Base-by-base conservation (phyloP, 2,888 invertebrate genomes). In the Lagria hirta region DNA sequence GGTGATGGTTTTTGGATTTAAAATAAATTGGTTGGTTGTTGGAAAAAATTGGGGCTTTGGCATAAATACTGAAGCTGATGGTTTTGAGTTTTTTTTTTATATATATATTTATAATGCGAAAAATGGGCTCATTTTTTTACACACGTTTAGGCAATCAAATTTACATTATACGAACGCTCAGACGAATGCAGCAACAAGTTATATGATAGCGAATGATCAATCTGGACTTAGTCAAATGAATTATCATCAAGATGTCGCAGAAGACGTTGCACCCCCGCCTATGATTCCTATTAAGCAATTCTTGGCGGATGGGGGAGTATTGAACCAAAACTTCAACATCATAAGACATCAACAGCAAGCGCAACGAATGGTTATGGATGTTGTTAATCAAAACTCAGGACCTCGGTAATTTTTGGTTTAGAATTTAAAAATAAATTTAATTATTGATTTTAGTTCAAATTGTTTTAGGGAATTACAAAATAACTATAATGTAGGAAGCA, bases 251-350 rank as follows among this genome's bases (percentile, higher is more conserved):
- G 53, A 61, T 63, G 66, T 41, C 57, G 63, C 45, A 3, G 54
- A 58, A 58, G 74, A 73, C 75, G 74, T 75, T 57, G 77, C 77
- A 28, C 78, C 79, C 34, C 79, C 79, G 23, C 77, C 78, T 12
- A 68, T 80, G 40, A 74, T 78, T 55, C 71, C 70, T 44, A 62
- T 70, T 4, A 8, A 43, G 13, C 48, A 48, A 17, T 48, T 48
- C 30, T 20, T 48, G 17, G 38, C 36, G 4, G 38, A 43, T 16
- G 43, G 43, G 12, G 48, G 48, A 14, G 38, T 43, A 3, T 16
- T 43, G 7, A 32, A 32, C 11, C 46, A 40, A 7, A 41, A 21
- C 32, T 46, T 34, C n/a, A n/a, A n/a, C n/a, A n/a, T n/a, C 28
- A 17, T 46, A 27, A 29, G 46, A 6, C 41, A 41, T 11, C 46